These are phyloP conservation scores for Spicauda simplicius DNA, from an alignment of 2,888 invertebrate genomes.

Conservation along the genomic window DNA sequence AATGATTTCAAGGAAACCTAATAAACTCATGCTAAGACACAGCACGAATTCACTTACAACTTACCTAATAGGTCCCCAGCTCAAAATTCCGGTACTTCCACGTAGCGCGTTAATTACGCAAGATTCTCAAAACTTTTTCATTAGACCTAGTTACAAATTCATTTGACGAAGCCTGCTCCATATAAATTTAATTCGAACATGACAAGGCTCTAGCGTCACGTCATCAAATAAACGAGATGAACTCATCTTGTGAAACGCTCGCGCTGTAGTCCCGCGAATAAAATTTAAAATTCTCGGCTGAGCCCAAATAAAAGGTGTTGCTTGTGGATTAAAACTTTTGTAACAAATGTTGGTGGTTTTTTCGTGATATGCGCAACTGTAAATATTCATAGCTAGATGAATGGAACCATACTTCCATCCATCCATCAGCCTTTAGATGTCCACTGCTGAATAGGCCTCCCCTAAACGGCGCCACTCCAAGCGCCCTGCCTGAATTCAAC, in stretches of 20 bases:
- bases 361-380: neutral
- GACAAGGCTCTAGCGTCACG: conserved; percentile 28
- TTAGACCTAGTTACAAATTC: conserved; percentile 37
- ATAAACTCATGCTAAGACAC: neutral
- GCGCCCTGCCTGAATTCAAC: no score
- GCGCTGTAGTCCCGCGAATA: conserved; percentile 28
- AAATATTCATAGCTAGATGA: no score
- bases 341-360: neutral
- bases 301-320: conserved; percentile 10
- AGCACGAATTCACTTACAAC: neutral
- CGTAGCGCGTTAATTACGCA: conserved; percentile 27
- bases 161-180: conserved; percentile 30
- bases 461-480: no score
- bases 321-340: neutral
- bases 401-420: no score
- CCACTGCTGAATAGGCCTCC: no score
- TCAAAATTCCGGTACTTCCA: conserved; percentile 2
- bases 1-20: no score
- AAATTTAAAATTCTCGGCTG: conserved; percentile 35
- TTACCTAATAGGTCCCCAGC: conserved; percentile 1
- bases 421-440: no score
- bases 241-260: conserved; percentile 36
- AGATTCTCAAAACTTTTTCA: conserved; percentile 36
- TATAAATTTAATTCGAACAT: conserved; percentile 37
- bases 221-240: conserved; percentile 37